A percentile compares a stretch with the other conserved stretches of the same genome.
phyloP scores from a whole-genome alignment of 2,797 vertebrate genomes.

The Sandelia bainsii region DNA sequence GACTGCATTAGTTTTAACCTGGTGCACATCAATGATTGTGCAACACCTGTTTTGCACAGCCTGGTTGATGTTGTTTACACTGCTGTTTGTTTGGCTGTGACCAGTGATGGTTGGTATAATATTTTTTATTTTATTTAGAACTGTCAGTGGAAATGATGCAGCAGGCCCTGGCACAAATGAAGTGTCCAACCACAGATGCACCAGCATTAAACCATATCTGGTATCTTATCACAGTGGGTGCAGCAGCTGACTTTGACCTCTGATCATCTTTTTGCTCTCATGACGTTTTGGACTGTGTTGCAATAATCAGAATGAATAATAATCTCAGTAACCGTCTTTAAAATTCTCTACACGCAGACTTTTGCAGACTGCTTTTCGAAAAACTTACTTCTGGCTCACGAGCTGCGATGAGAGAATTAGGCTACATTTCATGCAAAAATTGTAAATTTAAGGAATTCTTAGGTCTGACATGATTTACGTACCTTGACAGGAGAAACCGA shows the following conservation, averaged over 20 bases:
- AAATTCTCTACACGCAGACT: accelerated
- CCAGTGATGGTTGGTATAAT: background rate
- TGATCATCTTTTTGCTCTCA: background rate
- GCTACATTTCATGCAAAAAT: conserved; percentile 20
- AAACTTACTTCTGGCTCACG: background rate
- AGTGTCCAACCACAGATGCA: background rate
- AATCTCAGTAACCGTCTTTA: background rate
- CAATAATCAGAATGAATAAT: background rate
- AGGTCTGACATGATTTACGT: accelerated
- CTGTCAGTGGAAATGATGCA: background rate
- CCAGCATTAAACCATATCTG: background rate
- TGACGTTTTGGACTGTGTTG: too few relatives aligned
- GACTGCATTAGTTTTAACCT: too few relatives aligned
- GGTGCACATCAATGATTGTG: too few relatives aligned
- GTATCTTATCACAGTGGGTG: conserved; percentile 39
- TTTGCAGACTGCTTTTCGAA: background rate
- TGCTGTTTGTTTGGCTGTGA: too few relatives aligned
- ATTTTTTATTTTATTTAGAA: background rate
- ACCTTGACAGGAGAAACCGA: accelerated
- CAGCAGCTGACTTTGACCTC: conserved; percentile 65
- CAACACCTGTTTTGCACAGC: too few relatives aligned
- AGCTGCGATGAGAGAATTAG: background rate
- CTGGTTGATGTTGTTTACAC: too few relatives aligned
- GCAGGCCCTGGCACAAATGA: background rate
- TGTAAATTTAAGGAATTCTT: accelerated